Conservation (phyloP, 2,113 vertebrate species). For the Pygoscelis antarcticus region DNA sequence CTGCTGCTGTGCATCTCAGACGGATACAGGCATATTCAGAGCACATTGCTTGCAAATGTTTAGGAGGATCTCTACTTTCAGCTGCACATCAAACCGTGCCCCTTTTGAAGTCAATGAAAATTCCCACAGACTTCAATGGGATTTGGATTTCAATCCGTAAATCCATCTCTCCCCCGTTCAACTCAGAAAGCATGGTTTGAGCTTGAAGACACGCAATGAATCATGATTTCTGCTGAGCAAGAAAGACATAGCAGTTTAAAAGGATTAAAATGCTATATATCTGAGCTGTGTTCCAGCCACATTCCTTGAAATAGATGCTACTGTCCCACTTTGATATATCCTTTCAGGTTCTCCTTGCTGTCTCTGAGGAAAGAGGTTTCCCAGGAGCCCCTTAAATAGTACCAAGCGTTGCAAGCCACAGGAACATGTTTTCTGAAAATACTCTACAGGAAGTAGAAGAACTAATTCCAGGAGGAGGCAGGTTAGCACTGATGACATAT, state of each 20-base stretch:
- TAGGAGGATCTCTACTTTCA: not conserved
- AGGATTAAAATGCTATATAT: not conserved
- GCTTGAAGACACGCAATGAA: not conserved
- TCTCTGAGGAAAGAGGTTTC: not conserved
- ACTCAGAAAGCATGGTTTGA: not conserved
- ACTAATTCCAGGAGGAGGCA: not conserved
- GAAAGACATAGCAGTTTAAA: not conserved
- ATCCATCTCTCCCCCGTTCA: not conserved
- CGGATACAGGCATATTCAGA: not conserved
- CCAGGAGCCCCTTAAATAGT: not conserved
- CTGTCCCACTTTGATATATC: not conserved
- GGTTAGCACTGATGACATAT: not conserved
- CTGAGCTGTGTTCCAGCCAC: not conserved
- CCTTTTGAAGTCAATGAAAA: not conserved
- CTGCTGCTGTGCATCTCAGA: not conserved
- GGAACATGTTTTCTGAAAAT: not conserved
- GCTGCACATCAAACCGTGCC: not conserved
- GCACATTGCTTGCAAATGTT: not conserved
- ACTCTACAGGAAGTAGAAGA: not conserved
- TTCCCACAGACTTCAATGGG: not conserved
- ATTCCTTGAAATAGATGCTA: not conserved
- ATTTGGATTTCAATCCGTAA: not conserved
- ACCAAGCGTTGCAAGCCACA: not conserved
- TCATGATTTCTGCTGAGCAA: not conserved
- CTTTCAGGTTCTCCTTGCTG: not conserved